Base-by-base conservation (phyloP, 2,113 vertebrate species). In the Mormyrus lacerda region DNA sequence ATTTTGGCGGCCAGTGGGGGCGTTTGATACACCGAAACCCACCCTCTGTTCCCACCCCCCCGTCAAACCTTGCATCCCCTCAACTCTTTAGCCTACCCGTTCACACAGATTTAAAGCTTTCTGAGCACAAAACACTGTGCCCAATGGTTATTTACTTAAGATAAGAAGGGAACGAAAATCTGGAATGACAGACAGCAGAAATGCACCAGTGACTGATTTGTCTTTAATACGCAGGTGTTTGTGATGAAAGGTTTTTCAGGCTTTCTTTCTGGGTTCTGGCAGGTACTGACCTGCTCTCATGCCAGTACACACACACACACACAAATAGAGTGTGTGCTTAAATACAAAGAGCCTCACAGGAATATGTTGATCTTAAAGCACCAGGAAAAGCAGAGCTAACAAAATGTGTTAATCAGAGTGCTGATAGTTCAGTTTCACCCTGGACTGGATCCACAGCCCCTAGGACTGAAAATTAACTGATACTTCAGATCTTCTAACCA, bases 191-290 rank as follows among this genome's bases (percentile, higher is more conserved):
- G 35, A 79, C 15, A 19, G 35, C 35, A 39, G 31, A 35, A 76
- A 76, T 76, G 69, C 73, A 79, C 31, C 73, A 79, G 73, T 79
- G 73, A 79, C 17, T 79, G 73, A 79, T 79, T 79, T 79, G 73
- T 42, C 19, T 42, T 35, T 39, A 79, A 79, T 79, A 42, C 15
- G 4, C 5, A 2, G 73, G 73, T 79, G 73, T 42, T 19, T 6
- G 73, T 1, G 35, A 5, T 17, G 73, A 19, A 79, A 79, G 1
- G 73, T 19, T 76, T 76, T 35, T 76, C 69, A 19, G 31, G 73
- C 35, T 42, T 76, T 17, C 73, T 7, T 35, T 31, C 65, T 11
- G 65, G 31, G 65, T 5, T 15, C 35, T 84, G 42, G 58, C 53
- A 65, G 35, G 55, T 24, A 5, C 24, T 2, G 73, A 1, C 53